Evolutionary conservation across 2,113 vertebrate species (phyloP), one percentile per base, ranked within the genome.

Genomic region (Ondatra zibethicus): DNA sequence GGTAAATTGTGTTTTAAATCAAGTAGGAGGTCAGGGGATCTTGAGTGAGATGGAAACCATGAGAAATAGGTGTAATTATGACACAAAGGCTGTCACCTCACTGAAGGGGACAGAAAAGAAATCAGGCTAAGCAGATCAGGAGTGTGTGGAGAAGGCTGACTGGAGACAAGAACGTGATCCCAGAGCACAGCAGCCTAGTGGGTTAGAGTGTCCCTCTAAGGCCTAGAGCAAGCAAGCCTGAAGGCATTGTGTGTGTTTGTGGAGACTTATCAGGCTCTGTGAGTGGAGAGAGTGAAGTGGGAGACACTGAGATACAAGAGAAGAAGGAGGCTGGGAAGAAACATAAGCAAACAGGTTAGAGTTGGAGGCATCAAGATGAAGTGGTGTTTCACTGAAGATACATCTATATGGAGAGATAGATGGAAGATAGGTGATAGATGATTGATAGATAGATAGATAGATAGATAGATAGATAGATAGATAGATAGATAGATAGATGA

Each of bases 171-270:
- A 29, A 29, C 25, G 25, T 39, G 23, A 9, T 2, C 13, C 9
- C n/a, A 23, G 77, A 27, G 25, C 73, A 10, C n/a, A 1, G 13
- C 0, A 31, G 14, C n/a, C 84, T 19, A 21, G 16, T 13, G 4
- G 50, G 27, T 27, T 2, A 61, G 31, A 21, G 31, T 7, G 2
- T 2, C 73, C 25, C 55, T 23, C 6, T 11, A 1, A 0, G 36
- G n/a, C 13, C 2, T 42, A 31, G 5, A 25, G 29, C 21, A 10
- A 61, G 45, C 65, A 3, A 19, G 47, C n/a, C 31, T 17, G 70
- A 91, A 72, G 45, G 39, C 65, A 50, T n/a, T 31, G 8, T 14
- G 14, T 11, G 9, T 27, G 14, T 1, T 25, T 6, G 21, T 66
- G 39, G 81, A 65, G 87, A 65, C 0, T 3, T 39, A n/a, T 66